Evolutionary conservation across 1,140 invertebrate genomes (phyloP), one percentile per base, ranked within the genome.

Genomic region (Nebria ingens): DNA sequence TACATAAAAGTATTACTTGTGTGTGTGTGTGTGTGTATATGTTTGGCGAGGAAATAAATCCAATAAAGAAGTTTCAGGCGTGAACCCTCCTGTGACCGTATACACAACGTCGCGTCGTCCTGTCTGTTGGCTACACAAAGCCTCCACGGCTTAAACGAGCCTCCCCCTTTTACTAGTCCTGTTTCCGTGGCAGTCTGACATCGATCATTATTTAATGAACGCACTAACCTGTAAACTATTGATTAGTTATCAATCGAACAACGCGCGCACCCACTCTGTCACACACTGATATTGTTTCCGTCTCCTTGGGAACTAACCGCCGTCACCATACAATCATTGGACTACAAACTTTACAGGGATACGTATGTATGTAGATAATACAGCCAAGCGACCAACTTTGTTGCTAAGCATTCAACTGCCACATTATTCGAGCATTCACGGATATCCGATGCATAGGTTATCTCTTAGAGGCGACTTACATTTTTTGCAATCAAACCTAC

Each of bases 201-300:
- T 45, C 40, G 40, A 45, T 45, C 40, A 45, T 45, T 45, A 45
- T 45, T 45, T 45, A 45, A 45, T 45, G 40, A 45, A 45, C 40
- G 40, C 40, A 45, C 40, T 45, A 45, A 45, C 40, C 40, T 45
- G 40, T 45, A 45, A 45, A 45, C 40, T 45, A 45, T 45, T 45
- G 40, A 45, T 45, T 45, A 17, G 40, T 45, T 45, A 45, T 45
- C 15, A 17, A 17, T 17, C 3, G 40, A 45, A 6, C 17, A 45
- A 17, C 17, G 40, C 40, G 40, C 40, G 40, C 17, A 17, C 40
- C 15, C 6, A 6, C 6, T n/a, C 25, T 34, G 6, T 34, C 25
- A 6, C n/a, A 9, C 25, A 34, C 25, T n/a, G 25, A 6, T 34
- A 9, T 34, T n/a, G 6, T 6, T 34, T 34, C 25, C 6, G 25